phyloP scores from a whole-genome alignment of 53 echinoderm and acorn worm genomes.

The Patiria pectinifera region DNA sequence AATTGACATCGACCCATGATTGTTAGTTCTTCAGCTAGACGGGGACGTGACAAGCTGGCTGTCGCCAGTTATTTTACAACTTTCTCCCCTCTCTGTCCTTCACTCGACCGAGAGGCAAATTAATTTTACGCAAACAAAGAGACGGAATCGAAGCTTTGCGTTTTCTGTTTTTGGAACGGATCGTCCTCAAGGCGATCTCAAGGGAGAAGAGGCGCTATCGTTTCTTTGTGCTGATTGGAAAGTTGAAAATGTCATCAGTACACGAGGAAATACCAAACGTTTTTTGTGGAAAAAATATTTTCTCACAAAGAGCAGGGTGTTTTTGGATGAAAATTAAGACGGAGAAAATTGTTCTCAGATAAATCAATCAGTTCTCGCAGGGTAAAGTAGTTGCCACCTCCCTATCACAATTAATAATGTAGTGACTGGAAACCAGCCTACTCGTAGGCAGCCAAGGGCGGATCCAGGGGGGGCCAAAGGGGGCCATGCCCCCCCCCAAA shows the following conservation, averaged over 20 bases:
- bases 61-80: conserved; percentile 26
- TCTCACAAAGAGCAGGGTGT: too few relatives aligned
- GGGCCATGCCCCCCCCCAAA: too few relatives aligned
- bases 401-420: too few relatives aligned
- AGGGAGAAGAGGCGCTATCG: neutral
- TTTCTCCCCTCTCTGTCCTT: conserved; percentile 12
- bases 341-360: too few relatives aligned
- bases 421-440: too few relatives aligned
- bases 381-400: too few relatives aligned
- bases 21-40: neutral
- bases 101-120: conserved; percentile 27
- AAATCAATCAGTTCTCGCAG: too few relatives aligned
- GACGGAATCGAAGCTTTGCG: neutral
- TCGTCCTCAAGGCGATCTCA: neutral
- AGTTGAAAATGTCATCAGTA: neutral
- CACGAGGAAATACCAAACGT: too few relatives aligned
- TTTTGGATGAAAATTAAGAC: too few relatives aligned
- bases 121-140: conserved; percentile 21
- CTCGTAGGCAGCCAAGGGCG: too few relatives aligned
- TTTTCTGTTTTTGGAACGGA: neutral
- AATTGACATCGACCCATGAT: conserved; percentile 19
- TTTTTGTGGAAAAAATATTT: too few relatives aligned
- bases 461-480: too few relatives aligned
- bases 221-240: neutral
- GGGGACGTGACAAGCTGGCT: neutral